Evolutionary conservation across 2,797 vertebrate species (phyloP).

Genomic region (Mus caroli): DNA sequence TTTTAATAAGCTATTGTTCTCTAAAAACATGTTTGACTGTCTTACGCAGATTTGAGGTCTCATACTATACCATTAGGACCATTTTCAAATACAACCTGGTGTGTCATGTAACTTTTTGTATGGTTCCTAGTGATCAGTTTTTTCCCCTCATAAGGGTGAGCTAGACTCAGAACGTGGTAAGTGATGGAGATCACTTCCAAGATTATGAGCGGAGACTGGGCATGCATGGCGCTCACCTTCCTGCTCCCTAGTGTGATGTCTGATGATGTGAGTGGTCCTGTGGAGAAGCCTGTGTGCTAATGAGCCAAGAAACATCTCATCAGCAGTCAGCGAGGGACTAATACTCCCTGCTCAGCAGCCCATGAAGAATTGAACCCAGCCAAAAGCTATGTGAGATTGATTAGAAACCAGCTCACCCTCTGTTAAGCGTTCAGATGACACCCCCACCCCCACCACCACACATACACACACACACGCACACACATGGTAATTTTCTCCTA

Average conservation of each 20-base stretch:
- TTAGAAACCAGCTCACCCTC: not conserved
- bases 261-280: not conserved
- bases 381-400: not conserved
- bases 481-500: not conserved
- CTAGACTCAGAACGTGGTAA: not conserved
- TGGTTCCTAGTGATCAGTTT: not conserved
- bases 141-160: not conserved
- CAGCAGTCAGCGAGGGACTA: not conserved
- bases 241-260: not conserved
- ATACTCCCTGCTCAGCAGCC: not conserved
- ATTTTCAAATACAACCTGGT: not conserved
- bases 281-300: not conserved
- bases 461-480: no score
- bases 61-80: not conserved
- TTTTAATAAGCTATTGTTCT: not conserved
- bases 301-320: not conserved
- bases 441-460: no score
- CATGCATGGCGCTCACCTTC: not conserved
- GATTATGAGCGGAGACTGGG: not conserved
- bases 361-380: not conserved
- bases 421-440: not conserved
- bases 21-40: not conserved
- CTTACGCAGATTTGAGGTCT: not conserved
- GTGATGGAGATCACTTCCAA: not conserved
- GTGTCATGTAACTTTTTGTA: not conserved